Base-by-base conservation (phyloP, 1,140 invertebrate genomes). In the Scylla paramamosain region DNA sequence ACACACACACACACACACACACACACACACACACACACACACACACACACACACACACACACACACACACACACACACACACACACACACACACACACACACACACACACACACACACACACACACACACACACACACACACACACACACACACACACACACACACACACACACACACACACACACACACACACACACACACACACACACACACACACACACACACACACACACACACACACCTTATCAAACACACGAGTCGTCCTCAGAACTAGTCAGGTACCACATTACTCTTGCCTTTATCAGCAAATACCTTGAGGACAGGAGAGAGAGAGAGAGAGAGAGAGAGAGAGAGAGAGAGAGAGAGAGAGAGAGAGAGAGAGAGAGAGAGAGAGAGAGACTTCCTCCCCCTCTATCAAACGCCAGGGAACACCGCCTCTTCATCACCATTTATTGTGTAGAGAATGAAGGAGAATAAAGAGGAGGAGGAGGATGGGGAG, bases 21-120 rank as follows among this genome's bases (percentile, higher is more conserved):
- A 90, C 46, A 90, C 46, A 90, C 46, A 90, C 46, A 90, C 46
- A 90, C 46, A 90, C 46, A 90, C 46, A 90, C 46, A 52, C 52
- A 91, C 52, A 91, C 52, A 91, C 52, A 59, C 31, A 91, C 52
- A 52, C 52, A 91, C 52, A 59, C 52, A 91, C 52, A 59, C 52
- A 91, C 52, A 91, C 52, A 59, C 52, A 59, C 31, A 90, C 46
- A 90, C 12, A 90, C 46, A 90, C 46, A 45, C 46, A 90, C 46
- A 4, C 32, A 90, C 46, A 90, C 46, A 90, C 46, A 90, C 46
- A 45, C 46, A 90, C 46, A 45, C 46, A 45, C 32, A 90, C 46
- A 90, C 32, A 45, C 46, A 90, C 32, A 45, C 46, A 45, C 32
- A 90, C 32, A 90, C 46, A 90, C 32, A 90, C 46, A 90, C 32